Conservation (phyloP, 53 echinoderm and acorn worm genomes). For the Antedon mediterranea region DNA sequence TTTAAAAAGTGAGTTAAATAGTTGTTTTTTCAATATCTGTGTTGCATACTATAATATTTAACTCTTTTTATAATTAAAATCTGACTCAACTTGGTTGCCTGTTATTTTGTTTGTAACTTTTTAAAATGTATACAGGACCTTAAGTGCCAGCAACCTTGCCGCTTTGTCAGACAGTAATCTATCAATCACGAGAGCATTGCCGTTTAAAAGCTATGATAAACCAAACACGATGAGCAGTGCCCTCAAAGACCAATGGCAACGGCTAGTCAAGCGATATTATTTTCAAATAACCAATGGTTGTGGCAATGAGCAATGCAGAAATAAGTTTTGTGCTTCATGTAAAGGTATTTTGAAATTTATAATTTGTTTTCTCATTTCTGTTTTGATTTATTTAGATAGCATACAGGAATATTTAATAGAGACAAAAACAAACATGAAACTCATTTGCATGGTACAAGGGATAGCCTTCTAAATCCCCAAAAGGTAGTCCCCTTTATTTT, state of each 20-base stretch:
- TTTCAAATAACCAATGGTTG: slow-evolving; percentile 72
- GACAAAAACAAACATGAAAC: too few relatives aligned
- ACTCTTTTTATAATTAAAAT: too few relatives aligned
- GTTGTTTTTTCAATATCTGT: neutral
- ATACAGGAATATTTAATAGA: too few relatives aligned
- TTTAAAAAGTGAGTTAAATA: slow-evolving; percentile 37
- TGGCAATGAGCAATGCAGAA: slow-evolving; percentile 47
- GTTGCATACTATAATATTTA: neutral
- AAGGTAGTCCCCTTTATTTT: too few relatives aligned
- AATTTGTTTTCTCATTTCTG: neutral
- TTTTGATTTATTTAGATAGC: too few relatives aligned
- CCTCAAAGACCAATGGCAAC: slow-evolving; percentile 47
- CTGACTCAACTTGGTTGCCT: too few relatives aligned
- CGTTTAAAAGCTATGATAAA: slow-evolving; percentile 51
- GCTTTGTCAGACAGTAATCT: slow-evolving; percentile 87
- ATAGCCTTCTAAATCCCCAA: too few relatives aligned
- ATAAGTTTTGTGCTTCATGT: slow-evolving; percentile 60
- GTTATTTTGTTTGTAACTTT: too few relatives aligned
- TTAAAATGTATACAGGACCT: slow-evolving; percentile 24
- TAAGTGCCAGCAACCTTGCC: slow-evolving; percentile 90
- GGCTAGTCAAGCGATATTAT: slow-evolving; percentile 41
- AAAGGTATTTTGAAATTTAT: slow-evolving; percentile 15
- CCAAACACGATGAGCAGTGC: slow-evolving; percentile 52
- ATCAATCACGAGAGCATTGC: slow-evolving; percentile 68
- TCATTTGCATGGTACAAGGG: too few relatives aligned